phyloP scores from a whole-genome alignment of 2,113 vertebrate genomes.

The Leucopsar rothschildi region DNA sequence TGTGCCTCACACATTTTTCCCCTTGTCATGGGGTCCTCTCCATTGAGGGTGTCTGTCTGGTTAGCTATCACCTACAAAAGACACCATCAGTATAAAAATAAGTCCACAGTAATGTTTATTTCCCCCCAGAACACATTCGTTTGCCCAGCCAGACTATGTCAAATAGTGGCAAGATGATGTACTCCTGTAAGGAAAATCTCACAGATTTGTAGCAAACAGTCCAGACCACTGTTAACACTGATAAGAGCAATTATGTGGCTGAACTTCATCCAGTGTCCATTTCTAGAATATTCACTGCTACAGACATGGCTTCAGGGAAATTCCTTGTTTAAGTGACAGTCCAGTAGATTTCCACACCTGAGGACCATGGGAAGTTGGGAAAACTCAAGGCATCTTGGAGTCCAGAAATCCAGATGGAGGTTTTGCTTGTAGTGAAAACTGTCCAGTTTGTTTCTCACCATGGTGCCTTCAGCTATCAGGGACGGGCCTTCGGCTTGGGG shows the following conservation, averaged over 20 bases:
- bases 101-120: slow-evolving; percentile 66
- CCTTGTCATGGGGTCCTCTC: slow-evolving; percentile 34
- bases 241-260: slow-evolving; percentile 73
- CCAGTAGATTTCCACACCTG: slow-evolving; percentile 88
- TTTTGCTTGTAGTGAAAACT: slow-evolving; percentile 77
- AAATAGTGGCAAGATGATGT: slow-evolving; percentile 70
- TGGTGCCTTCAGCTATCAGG: slow-evolving; percentile 84
- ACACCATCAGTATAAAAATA: slow-evolving; percentile 68
- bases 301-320: slow-evolving; percentile 88
- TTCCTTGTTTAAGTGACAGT: slow-evolving; percentile 81
- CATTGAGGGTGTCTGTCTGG: slow-evolving; percentile 44
- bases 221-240: slow-evolving; percentile 80
- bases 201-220: slow-evolving; percentile 75
- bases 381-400: slow-evolving; percentile 91
- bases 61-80: slow-evolving; percentile 59
- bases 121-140: slow-evolving; percentile 62
- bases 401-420: slow-evolving; percentile 83
- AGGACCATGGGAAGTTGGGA: slow-evolving; percentile 92
- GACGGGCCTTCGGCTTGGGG: slow-evolving; percentile 93
- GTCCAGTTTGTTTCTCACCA: slow-evolving; percentile 78
- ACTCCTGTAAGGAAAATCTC: slow-evolving; percentile 72
- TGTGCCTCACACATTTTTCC: slow-evolving; percentile 46
- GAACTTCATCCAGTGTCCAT: slow-evolving; percentile 73
- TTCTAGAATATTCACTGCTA: slow-evolving; percentile 71
- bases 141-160: slow-evolving; percentile 67